Conservation (phyloP, 2,888 invertebrate genomes). For the Tinea pellionella region DNA sequence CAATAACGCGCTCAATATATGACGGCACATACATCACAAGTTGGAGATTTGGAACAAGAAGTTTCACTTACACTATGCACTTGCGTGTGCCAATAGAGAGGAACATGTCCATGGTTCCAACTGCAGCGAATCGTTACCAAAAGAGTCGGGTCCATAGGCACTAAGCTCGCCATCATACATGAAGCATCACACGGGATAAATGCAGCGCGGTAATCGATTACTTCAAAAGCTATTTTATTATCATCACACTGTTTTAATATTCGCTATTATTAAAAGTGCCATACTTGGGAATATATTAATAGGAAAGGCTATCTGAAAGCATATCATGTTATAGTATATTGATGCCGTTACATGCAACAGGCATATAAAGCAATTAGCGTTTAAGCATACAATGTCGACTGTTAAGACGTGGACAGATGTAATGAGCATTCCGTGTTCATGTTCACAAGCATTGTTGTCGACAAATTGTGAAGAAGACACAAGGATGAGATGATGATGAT, state of each 20-base stretch:
- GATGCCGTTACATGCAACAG: constrained; percentile 43
- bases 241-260: constrained; percentile 37
- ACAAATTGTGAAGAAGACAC: constrained; percentile 20
- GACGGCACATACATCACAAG: constrained; percentile 62
- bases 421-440: constrained; percentile 16
- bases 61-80: constrained; percentile 68
- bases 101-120: constrained; percentile 61
- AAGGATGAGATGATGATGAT: constrained; percentile 19
- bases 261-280: constrained; percentile 54
- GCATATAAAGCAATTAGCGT: constrained; percentile 34
- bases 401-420: constrained; percentile 18
- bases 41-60: constrained; percentile 72
- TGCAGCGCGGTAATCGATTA: constrained; percentile 51
- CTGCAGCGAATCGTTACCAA: constrained; percentile 44
- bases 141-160: not conserved
- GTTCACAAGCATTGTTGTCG: constrained; percentile 13
- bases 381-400: constrained; percentile 20
- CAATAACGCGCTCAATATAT: constrained; percentile 56
- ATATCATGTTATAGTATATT: constrained; percentile 33
- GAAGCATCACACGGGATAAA: constrained; percentile 59
- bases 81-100: constrained; percentile 64
- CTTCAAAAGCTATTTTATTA: constrained; percentile 26
- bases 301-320: constrained; percentile 36
- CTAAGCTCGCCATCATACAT: constrained; percentile 58
- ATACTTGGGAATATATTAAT: constrained; percentile 58